These are phyloP conservation scores for Heliconius charithonia DNA, from an alignment of 2,888 invertebrate species.

Conservation along the genomic window DNA sequence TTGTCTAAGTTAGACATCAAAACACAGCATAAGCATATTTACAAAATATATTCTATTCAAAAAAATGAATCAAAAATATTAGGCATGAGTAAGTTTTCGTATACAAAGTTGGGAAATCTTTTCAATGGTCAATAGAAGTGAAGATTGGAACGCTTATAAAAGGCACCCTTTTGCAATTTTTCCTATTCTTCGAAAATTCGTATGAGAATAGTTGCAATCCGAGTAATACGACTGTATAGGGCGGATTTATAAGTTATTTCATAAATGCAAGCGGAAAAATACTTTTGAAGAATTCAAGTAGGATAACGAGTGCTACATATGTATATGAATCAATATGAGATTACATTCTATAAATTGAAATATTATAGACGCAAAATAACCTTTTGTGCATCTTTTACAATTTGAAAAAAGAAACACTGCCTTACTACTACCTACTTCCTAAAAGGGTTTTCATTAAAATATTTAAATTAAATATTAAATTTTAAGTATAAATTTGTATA, in stretches of 20 bases:
- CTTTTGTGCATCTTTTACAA: too few species aligned
- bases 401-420: too few species aligned
- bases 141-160: slow-evolving; percentile 5
- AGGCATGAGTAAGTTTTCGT: neutral
- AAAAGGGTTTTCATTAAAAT: neutral
- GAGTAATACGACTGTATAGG: slow-evolving; percentile 4
- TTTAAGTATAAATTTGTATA: slow-evolving; percentile 14
- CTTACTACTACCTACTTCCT: too few species aligned
- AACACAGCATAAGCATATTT: neutral
- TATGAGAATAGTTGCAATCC: slow-evolving; percentile 26
- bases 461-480: neutral
- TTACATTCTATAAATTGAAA: neutral
- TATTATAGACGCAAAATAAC: neutral
- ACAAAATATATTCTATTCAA: neutral
- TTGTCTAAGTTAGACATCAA: neutral
- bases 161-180: neutral
- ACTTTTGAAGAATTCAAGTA: neutral
- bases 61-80: neutral
- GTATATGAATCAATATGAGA: neutral
- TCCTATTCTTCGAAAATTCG: slow-evolving; percentile 3
- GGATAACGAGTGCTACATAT: neutral
- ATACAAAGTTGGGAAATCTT: slow-evolving; percentile 6
- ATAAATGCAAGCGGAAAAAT: slow-evolving; percentile 24
- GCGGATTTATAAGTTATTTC: slow-evolving; percentile 12
- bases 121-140: slow-evolving; percentile 3